These are phyloP conservation scores for Hypsopygia costalis DNA, from an alignment of 2,888 invertebrate species.

Conservation along the genomic window DNA sequence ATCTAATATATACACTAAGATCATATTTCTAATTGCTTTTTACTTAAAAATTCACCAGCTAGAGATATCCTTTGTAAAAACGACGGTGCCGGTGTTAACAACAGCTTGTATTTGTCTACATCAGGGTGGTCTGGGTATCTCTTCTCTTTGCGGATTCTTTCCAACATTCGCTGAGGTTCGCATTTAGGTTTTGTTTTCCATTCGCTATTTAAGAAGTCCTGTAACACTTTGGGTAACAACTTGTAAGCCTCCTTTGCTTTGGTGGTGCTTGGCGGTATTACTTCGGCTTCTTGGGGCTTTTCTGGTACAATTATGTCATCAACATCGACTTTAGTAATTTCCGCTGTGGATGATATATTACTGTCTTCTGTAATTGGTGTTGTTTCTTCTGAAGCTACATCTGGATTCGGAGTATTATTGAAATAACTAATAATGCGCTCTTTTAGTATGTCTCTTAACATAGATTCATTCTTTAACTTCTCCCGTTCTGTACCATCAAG, in stretches of 20 bases:
- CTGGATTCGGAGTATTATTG: slow-evolving; percentile 32
- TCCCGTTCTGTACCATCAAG: slow-evolving; percentile 70
- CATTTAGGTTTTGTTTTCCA: slow-evolving; percentile 79
- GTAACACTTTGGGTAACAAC: slow-evolving; percentile 78
- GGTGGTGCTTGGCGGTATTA: slow-evolving; percentile 48
- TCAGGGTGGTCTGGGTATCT: slow-evolving; percentile 81
- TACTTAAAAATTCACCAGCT: slow-evolving; percentile 86
- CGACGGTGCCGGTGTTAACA: slow-evolving; percentile 90
- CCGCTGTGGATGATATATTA: slow-evolving; percentile 13
- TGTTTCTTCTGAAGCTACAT: slow-evolving; percentile 26
- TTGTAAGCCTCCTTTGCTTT: slow-evolving; percentile 57
- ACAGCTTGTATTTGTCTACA: slow-evolving; percentile 82
- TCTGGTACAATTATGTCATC: slow-evolving; percentile 63
- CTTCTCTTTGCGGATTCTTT: slow-evolving; percentile 84
- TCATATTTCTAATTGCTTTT: slow-evolving; percentile 60
- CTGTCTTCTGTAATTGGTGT: slow-evolving; percentile 16
- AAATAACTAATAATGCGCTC: slow-evolving; percentile 52
- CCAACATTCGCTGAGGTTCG: slow-evolving; percentile 86
- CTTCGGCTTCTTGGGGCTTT: slow-evolving; percentile 32
- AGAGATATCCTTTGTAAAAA: slow-evolving; percentile 89
- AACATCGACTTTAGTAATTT: slow-evolving; percentile 43
- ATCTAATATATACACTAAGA: not conserved
- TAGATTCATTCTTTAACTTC: slow-evolving; percentile 51
- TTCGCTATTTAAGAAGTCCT: slow-evolving; percentile 76
- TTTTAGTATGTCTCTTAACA: slow-evolving; percentile 51